Conservation (phyloP, 2,888 invertebrate genomes). For the Cryptocephalus moraei region DNA sequence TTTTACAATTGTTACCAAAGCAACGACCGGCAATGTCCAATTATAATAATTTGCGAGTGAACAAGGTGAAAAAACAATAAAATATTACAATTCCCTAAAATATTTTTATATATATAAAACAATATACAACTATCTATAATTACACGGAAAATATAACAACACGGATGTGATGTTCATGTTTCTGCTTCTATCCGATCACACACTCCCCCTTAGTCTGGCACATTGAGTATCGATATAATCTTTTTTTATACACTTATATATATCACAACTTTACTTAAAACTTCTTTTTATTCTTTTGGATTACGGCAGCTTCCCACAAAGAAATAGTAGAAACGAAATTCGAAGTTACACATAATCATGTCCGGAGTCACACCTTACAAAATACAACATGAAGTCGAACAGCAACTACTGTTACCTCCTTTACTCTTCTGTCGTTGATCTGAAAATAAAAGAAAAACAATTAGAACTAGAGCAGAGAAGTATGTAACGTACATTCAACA, state of each 20-base stretch:
- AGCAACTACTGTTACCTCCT: constrained; percentile 90
- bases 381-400: constrained; percentile 87
- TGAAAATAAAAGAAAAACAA: constrained; percentile 43
- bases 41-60: constrained; percentile 5
- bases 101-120: constrained; percentile 13
- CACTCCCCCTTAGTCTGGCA: constrained; percentile 34
- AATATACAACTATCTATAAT: constrained; percentile 27
- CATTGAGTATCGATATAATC: constrained; percentile 32
- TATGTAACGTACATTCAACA: no score
- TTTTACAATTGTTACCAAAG: constrained; percentile 12
- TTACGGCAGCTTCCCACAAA: constrained; percentile 1
- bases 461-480: not conserved
- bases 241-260: constrained; percentile 35
- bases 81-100: constrained; percentile 14
- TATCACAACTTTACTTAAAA: constrained; percentile 40
- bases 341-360: constrained; percentile 15
- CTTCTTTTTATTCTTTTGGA: constrained; percentile 21
- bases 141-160: constrained; percentile 29
- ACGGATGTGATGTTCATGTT: constrained; percentile 20
- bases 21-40: constrained; percentile 8
- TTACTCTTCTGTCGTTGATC: constrained; percentile 95
- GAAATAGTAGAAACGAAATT: constrained; percentile 9
- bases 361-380: constrained; percentile 52
- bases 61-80: constrained; percentile 13
- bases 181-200: constrained; percentile 18